Conservation (phyloP, 2,797 vertebrate genomes). For the Urosaurus nigricauda region DNA sequence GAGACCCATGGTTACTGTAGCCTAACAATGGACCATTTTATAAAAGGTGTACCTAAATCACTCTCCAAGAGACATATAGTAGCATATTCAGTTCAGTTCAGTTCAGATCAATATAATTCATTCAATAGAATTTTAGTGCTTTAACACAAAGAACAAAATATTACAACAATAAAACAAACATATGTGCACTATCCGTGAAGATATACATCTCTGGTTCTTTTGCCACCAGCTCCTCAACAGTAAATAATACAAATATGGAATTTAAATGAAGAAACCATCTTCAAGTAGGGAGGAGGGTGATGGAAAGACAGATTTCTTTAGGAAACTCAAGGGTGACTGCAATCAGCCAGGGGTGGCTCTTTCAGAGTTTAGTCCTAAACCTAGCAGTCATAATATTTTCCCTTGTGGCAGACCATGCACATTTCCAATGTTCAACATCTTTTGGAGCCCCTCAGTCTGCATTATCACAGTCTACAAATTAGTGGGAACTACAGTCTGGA, state of each 20-base stretch:
- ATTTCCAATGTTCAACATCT: constrained; percentile 33
- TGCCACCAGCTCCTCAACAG: background rate
- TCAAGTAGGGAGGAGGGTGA: background rate
- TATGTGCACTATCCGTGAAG: background rate
- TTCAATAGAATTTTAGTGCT: too few species aligned
- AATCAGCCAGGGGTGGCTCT: background rate
- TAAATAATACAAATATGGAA: background rate
- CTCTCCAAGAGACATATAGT: background rate
- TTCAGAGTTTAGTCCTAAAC: constrained; percentile 23
- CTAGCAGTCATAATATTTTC: background rate
- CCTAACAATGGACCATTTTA: background rate
- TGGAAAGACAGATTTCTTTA: background rate
- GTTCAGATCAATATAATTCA: too few species aligned
- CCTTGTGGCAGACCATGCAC: background rate
- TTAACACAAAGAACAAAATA: too few species aligned
- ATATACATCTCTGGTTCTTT: background rate
- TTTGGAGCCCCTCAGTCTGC: constrained; percentile 40
- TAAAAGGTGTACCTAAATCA: background rate
- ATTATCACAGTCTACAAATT: constrained; percentile 22
- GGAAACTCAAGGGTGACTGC: background rate
- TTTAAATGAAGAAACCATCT: background rate
- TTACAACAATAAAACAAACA: too few species aligned
- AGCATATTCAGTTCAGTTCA: background rate
- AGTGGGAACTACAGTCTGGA: constrained; percentile 25
- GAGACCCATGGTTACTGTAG: too few species aligned